Percentiles rank a stretch among this genome's conserved stretches.
Conservation (phyloP, 2,113 vertebrate genomes). For the Grammomys surdaster region DNA sequence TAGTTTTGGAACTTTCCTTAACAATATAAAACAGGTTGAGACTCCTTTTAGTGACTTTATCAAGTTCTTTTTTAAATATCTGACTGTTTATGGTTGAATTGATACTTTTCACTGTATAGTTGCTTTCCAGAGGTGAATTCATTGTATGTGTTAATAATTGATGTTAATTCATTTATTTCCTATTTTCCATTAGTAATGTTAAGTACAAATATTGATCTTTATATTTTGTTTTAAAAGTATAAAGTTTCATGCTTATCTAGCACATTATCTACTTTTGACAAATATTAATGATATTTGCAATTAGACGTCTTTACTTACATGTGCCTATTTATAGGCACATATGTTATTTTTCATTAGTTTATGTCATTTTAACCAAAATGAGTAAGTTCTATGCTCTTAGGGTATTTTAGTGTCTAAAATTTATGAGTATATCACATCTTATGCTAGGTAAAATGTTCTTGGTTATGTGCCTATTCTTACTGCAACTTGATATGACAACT, state of each 20-base stretch:
- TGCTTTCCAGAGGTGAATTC: background rate
- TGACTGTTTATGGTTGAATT: background rate
- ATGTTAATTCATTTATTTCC: background rate
- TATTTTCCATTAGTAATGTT: background rate
- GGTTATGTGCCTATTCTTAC: background rate
- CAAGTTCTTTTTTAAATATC: background rate
- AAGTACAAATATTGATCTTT: background rate
- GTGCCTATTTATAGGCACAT: background rate
- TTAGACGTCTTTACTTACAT: background rate
- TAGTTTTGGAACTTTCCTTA: no score
- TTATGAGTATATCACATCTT: background rate
- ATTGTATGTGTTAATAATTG: background rate
- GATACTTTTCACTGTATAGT: background rate
- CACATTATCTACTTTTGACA: background rate
- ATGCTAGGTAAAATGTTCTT: background rate
- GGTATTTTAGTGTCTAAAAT: background rate
- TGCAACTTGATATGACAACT: no score
- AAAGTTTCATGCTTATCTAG: background rate
- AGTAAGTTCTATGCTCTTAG: background rate
- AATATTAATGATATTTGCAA: background rate
- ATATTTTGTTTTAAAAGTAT: background rate
- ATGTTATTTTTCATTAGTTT: background rate
- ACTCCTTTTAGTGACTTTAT: background rate
- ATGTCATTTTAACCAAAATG: background rate
- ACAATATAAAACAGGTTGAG: background rate